These are phyloP conservation scores for Operophtera brumata DNA, from an alignment of 2,888 invertebrate genomes.

Conservation along the genomic window DNA sequence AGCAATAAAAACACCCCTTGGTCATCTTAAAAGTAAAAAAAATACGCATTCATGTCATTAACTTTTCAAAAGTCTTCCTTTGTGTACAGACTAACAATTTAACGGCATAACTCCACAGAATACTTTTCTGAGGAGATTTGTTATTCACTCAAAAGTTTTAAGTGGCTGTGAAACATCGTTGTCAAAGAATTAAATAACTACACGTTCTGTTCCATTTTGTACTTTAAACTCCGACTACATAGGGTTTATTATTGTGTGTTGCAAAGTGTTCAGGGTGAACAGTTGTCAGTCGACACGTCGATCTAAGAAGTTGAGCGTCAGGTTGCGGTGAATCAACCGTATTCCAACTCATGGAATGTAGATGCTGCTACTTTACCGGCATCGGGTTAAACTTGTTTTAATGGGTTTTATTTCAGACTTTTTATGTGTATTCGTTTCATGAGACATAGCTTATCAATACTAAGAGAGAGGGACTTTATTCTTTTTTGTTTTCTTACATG, in stretches of 20 bases:
- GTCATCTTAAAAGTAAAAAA: constrained; percentile 33
- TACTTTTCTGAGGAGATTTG: constrained; percentile 76
- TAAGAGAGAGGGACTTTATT: background rate
- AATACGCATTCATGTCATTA: constrained; percentile 60
- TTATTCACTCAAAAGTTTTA: constrained; percentile 79
- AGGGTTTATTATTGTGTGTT: constrained; percentile 52
- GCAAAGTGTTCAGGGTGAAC: constrained; percentile 42
- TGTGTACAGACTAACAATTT: constrained; percentile 72
- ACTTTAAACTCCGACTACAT: constrained; percentile 40
- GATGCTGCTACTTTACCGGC: constrained; percentile 39
- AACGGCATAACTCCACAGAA: constrained; percentile 71
- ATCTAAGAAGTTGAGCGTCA: constrained; percentile 58
- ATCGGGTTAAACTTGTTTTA: constrained; percentile 41
- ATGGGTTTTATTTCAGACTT: constrained; percentile 34
- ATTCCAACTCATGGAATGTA: constrained; percentile 54
- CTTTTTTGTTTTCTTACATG: too few relatives aligned
- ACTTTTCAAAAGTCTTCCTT: constrained; percentile 67
- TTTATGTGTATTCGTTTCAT: constrained; percentile 3
- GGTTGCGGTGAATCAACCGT: constrained; percentile 59
- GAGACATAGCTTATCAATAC: background rate
- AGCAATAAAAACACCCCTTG: constrained; percentile 11
- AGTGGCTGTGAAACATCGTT: constrained; percentile 78
- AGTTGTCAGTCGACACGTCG: constrained; percentile 61
- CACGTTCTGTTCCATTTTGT: constrained; percentile 17
- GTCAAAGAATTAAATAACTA: constrained; percentile 70